Percentiles rank a stretch among this genome's conserved stretches.
phyloP scores from a whole-genome alignment of 2,888 invertebrate genomes.

The Eupeodes luniger region DNA sequence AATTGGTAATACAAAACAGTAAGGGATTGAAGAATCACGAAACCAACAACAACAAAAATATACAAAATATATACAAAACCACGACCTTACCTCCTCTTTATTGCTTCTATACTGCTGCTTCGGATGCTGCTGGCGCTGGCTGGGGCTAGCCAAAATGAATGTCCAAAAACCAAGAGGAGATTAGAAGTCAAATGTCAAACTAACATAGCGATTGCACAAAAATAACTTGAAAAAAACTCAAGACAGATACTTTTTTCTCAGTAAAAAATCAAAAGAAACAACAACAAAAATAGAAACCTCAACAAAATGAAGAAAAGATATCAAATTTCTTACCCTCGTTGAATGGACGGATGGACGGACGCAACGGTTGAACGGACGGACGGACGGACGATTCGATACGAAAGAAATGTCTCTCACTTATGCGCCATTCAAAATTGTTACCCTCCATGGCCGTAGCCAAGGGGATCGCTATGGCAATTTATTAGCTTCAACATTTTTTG shows the following conservation, averaged over 20 bases:
- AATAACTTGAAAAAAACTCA: slow-evolving; percentile 22
- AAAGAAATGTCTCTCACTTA: slow-evolving; percentile 13
- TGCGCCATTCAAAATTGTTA: background rate
- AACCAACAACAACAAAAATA: background rate
- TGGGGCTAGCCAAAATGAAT: slow-evolving; percentile 26
- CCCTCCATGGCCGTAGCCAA: slow-evolving; percentile 7
- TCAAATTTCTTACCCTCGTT: slow-evolving; percentile 53
- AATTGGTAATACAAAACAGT: slow-evolving; percentile 60
- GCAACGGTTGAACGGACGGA: too few species aligned
- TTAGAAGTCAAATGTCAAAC: slow-evolving; percentile 55
- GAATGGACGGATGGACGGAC: background rate
- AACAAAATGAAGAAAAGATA: slow-evolving; percentile 59
- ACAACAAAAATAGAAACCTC: slow-evolving; percentile 50
- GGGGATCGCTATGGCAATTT: background rate
- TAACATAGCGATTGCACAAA: slow-evolving; percentile 46
- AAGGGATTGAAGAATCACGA: slow-evolving; percentile 22
- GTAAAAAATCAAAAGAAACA: slow-evolving; percentile 11
- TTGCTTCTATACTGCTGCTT: background rate
- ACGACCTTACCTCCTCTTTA: slow-evolving; percentile 17
- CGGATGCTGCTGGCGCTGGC: too few species aligned
- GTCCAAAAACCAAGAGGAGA: slow-evolving; percentile 53
- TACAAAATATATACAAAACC: background rate
- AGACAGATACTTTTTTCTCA: slow-evolving; percentile 8
- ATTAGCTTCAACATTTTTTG: too few species aligned
- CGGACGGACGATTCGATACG: background rate